Base-by-base conservation (phyloP, 2,797 vertebrate genomes). In the Platalea minor region DNA sequence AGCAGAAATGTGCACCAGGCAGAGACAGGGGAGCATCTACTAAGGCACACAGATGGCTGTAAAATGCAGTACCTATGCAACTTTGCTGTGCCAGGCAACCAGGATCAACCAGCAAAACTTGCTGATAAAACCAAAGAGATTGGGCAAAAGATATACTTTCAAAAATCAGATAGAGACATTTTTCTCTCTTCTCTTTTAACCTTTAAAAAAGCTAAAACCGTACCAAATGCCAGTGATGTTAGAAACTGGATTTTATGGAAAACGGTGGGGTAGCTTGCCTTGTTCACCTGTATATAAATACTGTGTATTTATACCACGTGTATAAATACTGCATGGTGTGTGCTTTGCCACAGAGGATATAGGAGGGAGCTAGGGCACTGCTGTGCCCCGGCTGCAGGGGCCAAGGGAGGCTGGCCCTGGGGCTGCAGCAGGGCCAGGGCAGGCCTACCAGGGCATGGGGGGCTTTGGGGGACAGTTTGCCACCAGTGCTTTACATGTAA, bases 321-420 rank as follows among this genome's bases (percentile, higher is more conserved):
- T 39, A 81, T 51, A 89, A 95, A 92, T 48, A 91, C 26, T 28
- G 43, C 0, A 0, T 51, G 56, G 24, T 31, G 70, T 17, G 56
- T 64, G 41, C 39, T 87, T 89, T 89, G 53, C 56, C 64, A 31
- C 33, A 25, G 54, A 48, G 17, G 21, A 25, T 28, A 23, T 1
- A 13, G 53, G 51, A 70, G 28, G 37, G 56, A 65, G 17, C 7
- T 63, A 83, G 54, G 26, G 19, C 31, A 33, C 9, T 26, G 46
- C n/a, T 0, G 0, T 74, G 74, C 24, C 20, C 46, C 15, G 11
- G 13, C 24, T 46, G 53, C 45, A n/a, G 31, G 33, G n/a, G 5
- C 20, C 3, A 5, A 68, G 31, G 39, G 17, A 15, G 10, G 11
- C 60, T 65, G 51, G 18, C 21, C n/a, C 56, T 19, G 45, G 64